Evolutionary conservation across 1,140 invertebrate genomes (phyloP), one percentile per base, ranked within the genome.

Genomic region (Cryptotermes secundus): DNA sequence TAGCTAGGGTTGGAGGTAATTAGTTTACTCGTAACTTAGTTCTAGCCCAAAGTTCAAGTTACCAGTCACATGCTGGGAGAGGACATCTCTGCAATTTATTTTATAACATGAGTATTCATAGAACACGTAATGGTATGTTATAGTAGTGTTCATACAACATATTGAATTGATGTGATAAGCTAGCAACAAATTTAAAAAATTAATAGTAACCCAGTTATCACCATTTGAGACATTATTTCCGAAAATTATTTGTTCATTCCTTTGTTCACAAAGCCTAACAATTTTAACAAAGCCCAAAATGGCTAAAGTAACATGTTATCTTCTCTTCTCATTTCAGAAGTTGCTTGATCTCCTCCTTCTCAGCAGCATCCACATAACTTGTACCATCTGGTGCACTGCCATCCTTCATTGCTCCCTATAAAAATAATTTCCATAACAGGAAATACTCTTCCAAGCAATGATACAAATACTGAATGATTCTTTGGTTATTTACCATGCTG

Each of bases 291-390:
- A 31, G 81, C 81, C 42, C 59, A 72, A n/a, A 59, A n/a, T n/a
- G 59, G 59, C 59, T 31, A 72, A 4, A 7, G n/a, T n/a, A 31
- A 7, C 59, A 72, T n/a, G 31, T 72, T 31, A 31, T 31, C 59
- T 10, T 22, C 53, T 12, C 19, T 1, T 72, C 42, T 82, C 42
- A 90, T 85, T 89, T 89, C 72, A 96, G 90, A 34, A 96, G 91
- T 87, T 92, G 92, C 90, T 96, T 96, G 86, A 98, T 98, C 91
- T 98, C 97, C 86, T 95, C 94, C 89, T 96, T 97, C 89, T 99
- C 97, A 26, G 97, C 97, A 86, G 95, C 96, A 87, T 98, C 96
- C 83, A 96, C 89, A 89, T 98, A 98, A 86, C 92, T 94, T 83
- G 92, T 94, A 34, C 97, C 97, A 91, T 98, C 96, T 79, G 97